Conservation (phyloP, 2,888 invertebrate species). For the Cyclophora albipunctata region DNA sequence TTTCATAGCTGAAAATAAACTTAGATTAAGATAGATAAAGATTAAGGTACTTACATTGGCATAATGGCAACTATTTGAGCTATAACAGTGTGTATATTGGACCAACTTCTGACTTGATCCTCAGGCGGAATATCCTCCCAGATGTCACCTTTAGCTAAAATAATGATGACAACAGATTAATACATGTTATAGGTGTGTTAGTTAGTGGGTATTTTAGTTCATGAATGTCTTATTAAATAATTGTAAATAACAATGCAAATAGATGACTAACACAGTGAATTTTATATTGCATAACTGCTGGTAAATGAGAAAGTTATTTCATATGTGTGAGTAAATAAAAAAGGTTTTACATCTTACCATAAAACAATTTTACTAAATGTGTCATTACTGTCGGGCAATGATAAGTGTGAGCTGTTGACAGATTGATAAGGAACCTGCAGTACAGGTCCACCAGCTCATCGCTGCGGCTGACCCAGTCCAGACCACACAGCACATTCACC, state of each 20-base stretch:
- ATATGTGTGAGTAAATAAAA: too few relatives aligned
- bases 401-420: slow-evolving; percentile 65
- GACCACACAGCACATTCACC: slow-evolving; percentile 49
- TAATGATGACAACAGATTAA: neutral
- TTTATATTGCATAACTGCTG: too few relatives aligned
- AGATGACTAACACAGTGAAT: too few relatives aligned
- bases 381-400: slow-evolving; percentile 55
- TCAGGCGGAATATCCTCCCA: slow-evolving; percentile 74
- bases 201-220: too few relatives aligned
- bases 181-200: too few relatives aligned
- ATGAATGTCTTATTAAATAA: too few relatives aligned
- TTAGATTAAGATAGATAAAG: neutral
- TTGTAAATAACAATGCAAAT: too few relatives aligned
- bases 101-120: slow-evolving; percentile 72
- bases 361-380: slow-evolving; percentile 52
- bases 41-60: slow-evolving; percentile 58
- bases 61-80: slow-evolving; percentile 66
- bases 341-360: slow-evolving; percentile 37
- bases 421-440: slow-evolving; percentile 46
- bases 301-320: too few relatives aligned
- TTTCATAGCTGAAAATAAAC: neutral
- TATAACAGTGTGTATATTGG: slow-evolving; percentile 77
- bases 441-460: slow-evolving; percentile 48
- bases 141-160: slow-evolving; percentile 73
- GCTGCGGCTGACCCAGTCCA: slow-evolving; percentile 53